Conservation (phyloP, 1,140 invertebrate genomes). For the Tachypleus tridentatus region DNA sequence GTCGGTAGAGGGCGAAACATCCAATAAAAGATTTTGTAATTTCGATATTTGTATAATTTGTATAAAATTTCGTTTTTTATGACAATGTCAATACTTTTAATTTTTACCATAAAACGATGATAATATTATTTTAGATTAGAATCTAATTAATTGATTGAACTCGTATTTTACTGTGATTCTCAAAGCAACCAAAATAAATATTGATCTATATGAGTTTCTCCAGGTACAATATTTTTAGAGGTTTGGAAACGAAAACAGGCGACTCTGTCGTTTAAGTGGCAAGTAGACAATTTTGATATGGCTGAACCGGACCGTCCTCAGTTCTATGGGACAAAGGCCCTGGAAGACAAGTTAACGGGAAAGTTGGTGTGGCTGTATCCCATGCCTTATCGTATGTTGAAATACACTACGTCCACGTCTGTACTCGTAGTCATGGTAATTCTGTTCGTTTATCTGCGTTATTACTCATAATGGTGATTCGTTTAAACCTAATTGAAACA, state of each 20-base stretch:
- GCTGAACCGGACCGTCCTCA: constrained; percentile 36
- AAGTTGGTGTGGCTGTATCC: constrained; percentile 31
- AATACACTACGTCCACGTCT: constrained; percentile 30
- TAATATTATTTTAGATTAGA: too few species aligned
- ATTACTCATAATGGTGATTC: too few species aligned
- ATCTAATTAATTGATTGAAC: too few species aligned
- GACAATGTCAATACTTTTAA: too few species aligned
- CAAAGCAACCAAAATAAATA: constrained; percentile 1
- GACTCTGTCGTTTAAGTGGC: constrained; percentile 36
- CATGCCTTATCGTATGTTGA: constrained; percentile 27
- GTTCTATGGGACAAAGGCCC: constrained; percentile 29
- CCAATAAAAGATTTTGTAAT: too few species aligned
- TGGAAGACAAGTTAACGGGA: constrained; percentile 28
- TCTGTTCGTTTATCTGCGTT: not conserved
- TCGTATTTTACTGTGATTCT: too few species aligned
- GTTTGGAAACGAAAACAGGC: constrained; percentile 36
- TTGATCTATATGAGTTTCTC: not conserved
- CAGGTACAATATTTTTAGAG: constrained; percentile 38
- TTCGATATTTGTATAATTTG: too few species aligned
- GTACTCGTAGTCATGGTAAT: constrained; percentile 33
- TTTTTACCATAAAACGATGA: too few species aligned
- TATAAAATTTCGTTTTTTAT: too few species aligned
- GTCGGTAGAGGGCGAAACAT: too few species aligned
- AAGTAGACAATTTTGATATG: constrained; percentile 36
- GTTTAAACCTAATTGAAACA: too few species aligned